Conservation (phyloP, 2,113 vertebrate species). For the Pitta sordida region DNA sequence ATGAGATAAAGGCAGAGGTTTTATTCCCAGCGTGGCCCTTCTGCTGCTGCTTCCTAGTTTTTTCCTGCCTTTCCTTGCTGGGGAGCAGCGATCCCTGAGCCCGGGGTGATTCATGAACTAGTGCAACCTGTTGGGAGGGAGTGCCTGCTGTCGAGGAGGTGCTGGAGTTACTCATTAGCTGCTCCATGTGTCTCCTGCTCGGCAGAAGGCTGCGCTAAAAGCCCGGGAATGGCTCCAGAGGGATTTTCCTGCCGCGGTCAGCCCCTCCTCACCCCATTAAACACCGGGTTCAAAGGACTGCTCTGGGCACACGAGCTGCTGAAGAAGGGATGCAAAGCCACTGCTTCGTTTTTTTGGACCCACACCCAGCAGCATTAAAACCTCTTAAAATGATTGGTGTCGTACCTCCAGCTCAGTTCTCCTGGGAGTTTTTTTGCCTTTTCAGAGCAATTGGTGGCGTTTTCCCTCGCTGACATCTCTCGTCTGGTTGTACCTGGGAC, state of each 20-base stretch:
- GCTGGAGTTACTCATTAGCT: constrained; percentile 28
- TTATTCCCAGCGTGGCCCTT: accelerated
- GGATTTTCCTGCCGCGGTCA: not conserved
- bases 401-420: not conserved
- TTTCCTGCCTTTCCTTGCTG: not conserved
- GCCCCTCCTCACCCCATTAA: not conserved
- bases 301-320: not conserved
- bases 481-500: not conserved
- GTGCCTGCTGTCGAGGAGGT: not conserved
- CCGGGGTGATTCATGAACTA: constrained; percentile 37
- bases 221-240: not conserved
- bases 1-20: not conserved
- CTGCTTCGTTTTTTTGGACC: not conserved
- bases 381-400: not conserved
- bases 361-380: not conserved
- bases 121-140: constrained; percentile 10
- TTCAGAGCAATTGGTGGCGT: not conserved
- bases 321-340: not conserved
- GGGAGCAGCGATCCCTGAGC: not conserved
- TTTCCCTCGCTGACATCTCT: not conserved
- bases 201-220: not conserved
- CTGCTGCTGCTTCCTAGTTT: not conserved
- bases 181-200: accelerated
- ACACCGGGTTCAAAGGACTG: not conserved
- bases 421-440: not conserved